Conservation (phyloP, 2,797 vertebrate species). For the Prunella strophiata region DNA sequence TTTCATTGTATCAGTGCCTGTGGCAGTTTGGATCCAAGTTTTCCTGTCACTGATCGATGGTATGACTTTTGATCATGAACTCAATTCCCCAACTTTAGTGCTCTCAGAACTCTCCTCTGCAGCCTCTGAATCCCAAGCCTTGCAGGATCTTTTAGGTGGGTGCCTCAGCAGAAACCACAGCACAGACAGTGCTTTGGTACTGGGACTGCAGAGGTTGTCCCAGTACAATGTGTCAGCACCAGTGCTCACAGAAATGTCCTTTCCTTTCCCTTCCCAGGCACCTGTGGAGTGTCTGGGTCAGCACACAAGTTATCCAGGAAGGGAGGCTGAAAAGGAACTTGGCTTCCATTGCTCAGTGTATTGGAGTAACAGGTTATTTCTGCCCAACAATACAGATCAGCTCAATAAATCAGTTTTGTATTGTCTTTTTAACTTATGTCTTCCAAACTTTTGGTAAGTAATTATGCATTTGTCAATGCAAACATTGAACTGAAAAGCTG, state of each 20-base stretch:
- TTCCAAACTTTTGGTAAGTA: background rate
- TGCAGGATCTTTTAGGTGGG: background rate
- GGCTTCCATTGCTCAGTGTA: background rate
- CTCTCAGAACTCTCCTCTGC: background rate
- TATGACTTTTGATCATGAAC: background rate
- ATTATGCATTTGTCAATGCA: background rate
- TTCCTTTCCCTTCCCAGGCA: background rate
- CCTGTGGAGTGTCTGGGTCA: background rate
- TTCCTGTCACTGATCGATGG: background rate
- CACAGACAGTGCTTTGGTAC: background rate
- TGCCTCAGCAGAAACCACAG: background rate
- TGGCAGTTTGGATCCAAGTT: background rate
- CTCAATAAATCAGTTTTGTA: background rate
- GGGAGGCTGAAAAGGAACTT: background rate
- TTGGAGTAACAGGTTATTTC: background rate
- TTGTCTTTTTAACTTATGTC: background rate
- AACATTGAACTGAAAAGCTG: background rate
- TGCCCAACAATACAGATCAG: background rate
- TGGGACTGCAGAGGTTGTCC: background rate
- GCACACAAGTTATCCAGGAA: accelerated
- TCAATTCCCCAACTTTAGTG: background rate
- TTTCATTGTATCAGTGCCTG: background rate
- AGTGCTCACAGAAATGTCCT: background rate
- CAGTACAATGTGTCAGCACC: background rate
- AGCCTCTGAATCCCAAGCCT: background rate